phyloP scores from a whole-genome alignment of 2,113 vertebrate genomes.

The Spea multiplicata region DNA sequence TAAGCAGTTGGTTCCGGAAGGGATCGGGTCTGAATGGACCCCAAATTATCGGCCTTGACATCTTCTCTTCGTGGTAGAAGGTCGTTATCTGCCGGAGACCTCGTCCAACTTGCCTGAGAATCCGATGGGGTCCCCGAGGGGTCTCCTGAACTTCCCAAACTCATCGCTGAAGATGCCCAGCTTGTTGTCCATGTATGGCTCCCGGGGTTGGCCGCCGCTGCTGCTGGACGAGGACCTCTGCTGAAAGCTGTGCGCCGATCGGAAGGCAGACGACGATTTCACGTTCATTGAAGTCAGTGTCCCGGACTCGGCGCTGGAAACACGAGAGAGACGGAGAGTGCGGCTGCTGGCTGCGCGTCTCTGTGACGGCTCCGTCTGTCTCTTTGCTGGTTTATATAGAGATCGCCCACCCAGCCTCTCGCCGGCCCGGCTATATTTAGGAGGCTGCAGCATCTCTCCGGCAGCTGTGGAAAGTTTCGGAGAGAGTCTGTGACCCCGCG shows the following conservation, averaged over 20 bases:
- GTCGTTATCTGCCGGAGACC: too few species aligned
- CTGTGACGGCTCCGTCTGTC: neutral
- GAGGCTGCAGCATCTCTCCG: conserved; percentile 51
- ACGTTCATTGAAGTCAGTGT: conserved; percentile 68
- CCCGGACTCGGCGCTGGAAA: neutral
- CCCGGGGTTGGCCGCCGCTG: conserved; percentile 61
- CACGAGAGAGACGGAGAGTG: neutral
- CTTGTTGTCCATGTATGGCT: conserved; percentile 87
- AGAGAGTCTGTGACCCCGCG: conserved; percentile 41
- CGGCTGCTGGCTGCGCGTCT: neutral
- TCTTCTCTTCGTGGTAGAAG: too few species aligned
- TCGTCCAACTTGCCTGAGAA: conserved; percentile 76
- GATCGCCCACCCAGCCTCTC: conserved; percentile 6
- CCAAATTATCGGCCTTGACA: too few species aligned
- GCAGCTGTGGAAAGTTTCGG: conserved; percentile 64
- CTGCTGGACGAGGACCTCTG: conserved; percentile 64
- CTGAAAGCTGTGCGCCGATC: conserved; percentile 77
- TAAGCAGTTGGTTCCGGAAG: too few species aligned
- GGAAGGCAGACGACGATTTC: conserved; percentile 76
- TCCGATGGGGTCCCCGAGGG: conserved; percentile 72
- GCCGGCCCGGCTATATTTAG: conserved; percentile 38
- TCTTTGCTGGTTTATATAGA: conserved; percentile 20
- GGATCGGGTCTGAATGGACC: too few species aligned
- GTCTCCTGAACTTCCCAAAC: conserved; percentile 85
- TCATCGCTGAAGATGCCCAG: conserved; percentile 79